Base-by-base conservation (phyloP, 1,140 invertebrate genomes). In the Apis florea region DNA sequence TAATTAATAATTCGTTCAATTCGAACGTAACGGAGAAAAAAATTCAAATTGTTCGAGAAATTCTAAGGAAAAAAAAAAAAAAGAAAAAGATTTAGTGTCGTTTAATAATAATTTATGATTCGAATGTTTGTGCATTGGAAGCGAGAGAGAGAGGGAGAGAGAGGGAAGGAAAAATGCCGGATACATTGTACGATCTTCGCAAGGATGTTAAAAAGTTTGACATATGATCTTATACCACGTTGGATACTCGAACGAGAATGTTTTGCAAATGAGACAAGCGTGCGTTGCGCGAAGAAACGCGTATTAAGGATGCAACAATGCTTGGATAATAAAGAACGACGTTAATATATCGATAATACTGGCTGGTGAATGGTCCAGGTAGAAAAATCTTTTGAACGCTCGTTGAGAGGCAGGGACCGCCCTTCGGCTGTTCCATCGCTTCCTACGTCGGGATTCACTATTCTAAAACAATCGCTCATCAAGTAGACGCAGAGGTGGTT, bases 391-490 rank as follows among this genome's bases (percentile, higher is more conserved):
- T 24, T 51, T 21, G 31, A 74, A 49, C 71, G 61, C 21, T 68
- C 54, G 24, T 49, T 19, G 68, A 79, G 26, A 53, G 31, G 49
- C 49, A 19, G 63, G 79, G 71, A 75, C 79, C 71, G 71, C 71
- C 79, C 71, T 81, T 81, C 54, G 53, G 51, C 40, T 81, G 71
- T 81, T 74, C 12, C 53, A 31, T n/a, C n/a, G 19, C 76, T 79
- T 58, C 76, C 76, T 79, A 79, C 76, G 76, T 63, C 21, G 19
- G 17, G 40, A 26, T 10, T 59, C 75, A 8, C 58, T 63, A 63
- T 79, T 63, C 58, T 63, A 69, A 78, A 54, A 79, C 76, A 79
- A 79, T 79, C 49, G 76, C 76, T 79, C 76, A 70, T 79, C 76
- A 63, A 79, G 58, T 17, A 19, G n/a, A 61, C 21, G 17, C 47